phyloP scores from a whole-genome alignment of 1,140 invertebrate genomes.

The Elysia chlorotica region DNA sequence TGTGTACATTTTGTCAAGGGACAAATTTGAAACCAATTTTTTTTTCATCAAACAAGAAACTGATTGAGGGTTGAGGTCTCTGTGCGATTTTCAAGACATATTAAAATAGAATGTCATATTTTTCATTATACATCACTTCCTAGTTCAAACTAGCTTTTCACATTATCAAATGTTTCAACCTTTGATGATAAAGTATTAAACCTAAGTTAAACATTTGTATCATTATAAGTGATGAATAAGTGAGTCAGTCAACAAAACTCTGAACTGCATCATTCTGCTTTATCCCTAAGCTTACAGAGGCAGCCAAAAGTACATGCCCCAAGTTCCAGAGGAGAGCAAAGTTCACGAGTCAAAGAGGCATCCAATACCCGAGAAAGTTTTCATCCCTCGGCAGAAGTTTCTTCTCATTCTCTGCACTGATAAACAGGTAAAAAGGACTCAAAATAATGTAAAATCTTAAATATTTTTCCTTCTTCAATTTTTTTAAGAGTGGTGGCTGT shows the following conservation, averaged over 20 bases:
- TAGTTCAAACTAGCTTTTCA: neutral
- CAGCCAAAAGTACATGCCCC: slow-evolving; percentile 41
- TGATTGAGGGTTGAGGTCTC: too few species aligned
- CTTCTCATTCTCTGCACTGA: slow-evolving; percentile 69
- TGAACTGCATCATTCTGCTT: too few species aligned
- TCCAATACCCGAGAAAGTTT: slow-evolving; percentile 38
- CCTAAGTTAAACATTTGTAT: neutral
- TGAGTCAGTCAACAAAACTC: too few species aligned
- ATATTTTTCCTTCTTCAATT: neutral
- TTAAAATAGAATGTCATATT: neutral
- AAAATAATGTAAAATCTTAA: too few species aligned
- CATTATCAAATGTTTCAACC: neutral
- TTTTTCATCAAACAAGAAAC: too few species aligned
- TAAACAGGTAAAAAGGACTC: slow-evolving; percentile 69
- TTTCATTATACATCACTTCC: neutral
- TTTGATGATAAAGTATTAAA: neutral
- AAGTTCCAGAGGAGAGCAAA: slow-evolving; percentile 23
- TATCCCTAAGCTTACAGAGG: slow-evolving; percentile 36
- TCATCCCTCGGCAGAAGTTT: slow-evolving; percentile 74
- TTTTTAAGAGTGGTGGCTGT: too few species aligned
- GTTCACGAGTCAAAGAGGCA: neutral
- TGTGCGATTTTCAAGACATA: too few species aligned
- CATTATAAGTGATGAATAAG: too few species aligned
- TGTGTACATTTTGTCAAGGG: too few species aligned
- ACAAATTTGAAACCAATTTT: too few species aligned